Percentiles rank a stretch among this genome's conserved stretches.
Evolutionary conservation across 2,113 vertebrate species (phyloP).

Genomic region (Machaerirhynchus nigripectus): DNA sequence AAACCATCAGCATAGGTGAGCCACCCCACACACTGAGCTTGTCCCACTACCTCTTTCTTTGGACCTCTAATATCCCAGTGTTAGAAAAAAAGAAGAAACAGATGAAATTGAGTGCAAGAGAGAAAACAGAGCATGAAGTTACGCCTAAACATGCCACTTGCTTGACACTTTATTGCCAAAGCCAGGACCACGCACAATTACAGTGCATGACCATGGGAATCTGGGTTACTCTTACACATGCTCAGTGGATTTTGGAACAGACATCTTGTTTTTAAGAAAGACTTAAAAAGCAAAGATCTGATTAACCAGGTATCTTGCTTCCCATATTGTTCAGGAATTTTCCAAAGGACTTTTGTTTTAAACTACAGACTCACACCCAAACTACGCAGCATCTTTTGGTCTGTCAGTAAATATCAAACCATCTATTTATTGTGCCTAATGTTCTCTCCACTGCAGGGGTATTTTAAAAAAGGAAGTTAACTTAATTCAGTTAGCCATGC

Average conservation of each 20-base stretch:
- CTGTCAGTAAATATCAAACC: not conserved
- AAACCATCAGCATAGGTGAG: fast-evolving
- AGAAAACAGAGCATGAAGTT: not conserved
- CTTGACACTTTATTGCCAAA: not conserved
- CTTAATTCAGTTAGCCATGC: not conserved
- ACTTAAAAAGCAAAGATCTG: not conserved
- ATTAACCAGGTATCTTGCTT: not conserved
- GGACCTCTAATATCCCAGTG: not conserved
- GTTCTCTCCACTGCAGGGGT: not conserved
- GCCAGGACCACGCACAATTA: not conserved
- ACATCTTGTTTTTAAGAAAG: not conserved
- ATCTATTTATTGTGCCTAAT: not conserved
- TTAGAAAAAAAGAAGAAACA: not conserved
- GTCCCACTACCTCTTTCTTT: not conserved
- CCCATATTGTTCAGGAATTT: not conserved
- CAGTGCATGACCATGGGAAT: not conserved
- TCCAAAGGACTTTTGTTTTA: not conserved
- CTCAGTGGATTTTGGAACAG: not conserved
- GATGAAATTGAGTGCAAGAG: not conserved
- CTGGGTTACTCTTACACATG: not conserved
- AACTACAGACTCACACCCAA: not conserved
- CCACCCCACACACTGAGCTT: not conserved
- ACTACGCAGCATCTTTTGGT: not conserved
- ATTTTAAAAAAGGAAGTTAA: not conserved
- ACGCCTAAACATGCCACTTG: not conserved